Percentiles rank a stretch among this genome's conserved stretches.
phyloP scores from a whole-genome alignment of 2,888 invertebrate species.

The Stratiomys singularior region DNA sequence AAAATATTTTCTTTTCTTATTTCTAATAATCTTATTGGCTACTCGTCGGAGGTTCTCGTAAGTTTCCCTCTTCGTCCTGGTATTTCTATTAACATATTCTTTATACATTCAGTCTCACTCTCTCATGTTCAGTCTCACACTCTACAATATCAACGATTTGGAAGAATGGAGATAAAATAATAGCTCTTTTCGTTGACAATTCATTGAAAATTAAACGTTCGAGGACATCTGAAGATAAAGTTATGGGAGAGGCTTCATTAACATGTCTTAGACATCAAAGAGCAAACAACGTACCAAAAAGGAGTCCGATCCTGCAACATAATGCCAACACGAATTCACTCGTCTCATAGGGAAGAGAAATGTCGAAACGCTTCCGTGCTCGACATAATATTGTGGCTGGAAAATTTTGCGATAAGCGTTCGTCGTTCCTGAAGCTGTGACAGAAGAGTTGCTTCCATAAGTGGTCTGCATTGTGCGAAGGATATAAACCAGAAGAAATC shows the following conservation, averaged over 20 bases:
- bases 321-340: slow-evolving; percentile 28
- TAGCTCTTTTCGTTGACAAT: slow-evolving; percentile 54
- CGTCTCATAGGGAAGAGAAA: background rate
- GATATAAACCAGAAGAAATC: slow-evolving; percentile 54
- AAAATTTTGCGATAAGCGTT: slow-evolving; percentile 56
- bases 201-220: slow-evolving; percentile 56
- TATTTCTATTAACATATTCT: too few species aligned
- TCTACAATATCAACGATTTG: slow-evolving; percentile 55
- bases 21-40: too few species aligned
- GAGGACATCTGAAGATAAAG: slow-evolving; percentile 54
- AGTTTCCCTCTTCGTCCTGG: too few species aligned
- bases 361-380: slow-evolving; percentile 39
- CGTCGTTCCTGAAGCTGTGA: slow-evolving; percentile 52
- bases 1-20: too few species aligned
- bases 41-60: too few species aligned
- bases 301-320: slow-evolving; percentile 34
- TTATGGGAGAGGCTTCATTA: background rate
- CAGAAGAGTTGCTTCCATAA: slow-evolving; percentile 54
- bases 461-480: slow-evolving; percentile 55
- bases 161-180: slow-evolving; percentile 55
- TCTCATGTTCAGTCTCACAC: slow-evolving; percentile 32
- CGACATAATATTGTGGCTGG: slow-evolving; percentile 53
- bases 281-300: slow-evolving; percentile 16
- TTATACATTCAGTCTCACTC: too few species aligned
- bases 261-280: slow-evolving; percentile 39